Conservation (phyloP, 2,888 invertebrate species). For the Lamproptera curius region DNA sequence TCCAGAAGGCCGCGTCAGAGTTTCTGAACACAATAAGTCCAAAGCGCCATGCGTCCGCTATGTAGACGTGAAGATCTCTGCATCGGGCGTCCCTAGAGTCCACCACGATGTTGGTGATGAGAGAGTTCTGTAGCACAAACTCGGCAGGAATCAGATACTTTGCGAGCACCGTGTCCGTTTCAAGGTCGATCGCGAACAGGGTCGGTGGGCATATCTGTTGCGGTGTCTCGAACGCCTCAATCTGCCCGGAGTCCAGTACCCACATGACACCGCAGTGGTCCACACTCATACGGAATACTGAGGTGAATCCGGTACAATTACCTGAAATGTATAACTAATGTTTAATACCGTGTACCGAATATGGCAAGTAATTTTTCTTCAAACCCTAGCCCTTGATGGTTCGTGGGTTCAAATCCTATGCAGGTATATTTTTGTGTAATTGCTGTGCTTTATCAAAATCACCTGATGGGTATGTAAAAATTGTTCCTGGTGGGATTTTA, state of each 20-base stretch:
- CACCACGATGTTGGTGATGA: slow-evolving; percentile 83
- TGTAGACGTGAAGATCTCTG: slow-evolving; percentile 81
- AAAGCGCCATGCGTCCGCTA: slow-evolving; percentile 84
- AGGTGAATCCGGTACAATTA: slow-evolving; percentile 81
- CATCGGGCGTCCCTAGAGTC: slow-evolving; percentile 81
- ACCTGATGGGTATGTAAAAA: no score
- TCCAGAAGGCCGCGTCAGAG: slow-evolving; percentile 79
- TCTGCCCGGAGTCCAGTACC: slow-evolving; percentile 88
- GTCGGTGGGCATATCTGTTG: slow-evolving; percentile 86
- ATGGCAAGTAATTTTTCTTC: no score
- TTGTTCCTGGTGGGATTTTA: no score
- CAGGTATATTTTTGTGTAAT: no score
- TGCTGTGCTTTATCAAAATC: no score
- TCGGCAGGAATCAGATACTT: slow-evolving; percentile 82
- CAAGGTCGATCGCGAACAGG: slow-evolving; percentile 84
- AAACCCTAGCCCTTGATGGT: no score
- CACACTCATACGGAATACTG: slow-evolving; percentile 86
- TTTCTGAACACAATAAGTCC: slow-evolving; percentile 81
- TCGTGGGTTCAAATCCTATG: no score
- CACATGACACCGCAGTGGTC: slow-evolving; percentile 88
- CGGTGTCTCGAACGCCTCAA: slow-evolving; percentile 81
- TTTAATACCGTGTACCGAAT: no score
- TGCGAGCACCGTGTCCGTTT: slow-evolving; percentile 79
- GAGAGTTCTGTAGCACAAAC: slow-evolving; percentile 81
- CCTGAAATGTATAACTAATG: slow-evolving; percentile 38